phyloP scores from a whole-genome alignment of 2,888 invertebrate species.

The Aporophyla lueneburgensis region DNA sequence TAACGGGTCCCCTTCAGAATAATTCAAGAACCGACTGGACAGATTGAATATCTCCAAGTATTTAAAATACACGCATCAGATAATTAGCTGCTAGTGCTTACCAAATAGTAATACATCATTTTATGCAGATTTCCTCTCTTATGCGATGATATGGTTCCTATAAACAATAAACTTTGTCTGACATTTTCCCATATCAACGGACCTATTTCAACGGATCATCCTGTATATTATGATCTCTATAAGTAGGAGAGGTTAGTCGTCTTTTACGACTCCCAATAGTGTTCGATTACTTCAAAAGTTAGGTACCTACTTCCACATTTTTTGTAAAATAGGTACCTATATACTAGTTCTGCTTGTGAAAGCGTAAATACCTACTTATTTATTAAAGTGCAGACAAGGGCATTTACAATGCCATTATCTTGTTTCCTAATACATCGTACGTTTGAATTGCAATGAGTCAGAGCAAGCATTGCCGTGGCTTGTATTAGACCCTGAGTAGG shows the following conservation, averaged over 20 bases:
- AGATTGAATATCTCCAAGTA: too few relatives aligned
- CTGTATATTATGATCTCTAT: not conserved
- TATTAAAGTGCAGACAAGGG: conserved; percentile 25
- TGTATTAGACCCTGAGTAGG: conserved; percentile 19
- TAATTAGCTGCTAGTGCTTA: too few relatives aligned
- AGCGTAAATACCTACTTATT: not conserved
- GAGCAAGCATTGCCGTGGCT: conserved; percentile 18
- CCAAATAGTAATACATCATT: too few relatives aligned
- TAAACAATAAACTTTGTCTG: not conserved
- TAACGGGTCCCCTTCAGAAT: too few relatives aligned
- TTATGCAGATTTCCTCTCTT: not conserved
- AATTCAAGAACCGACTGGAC: too few relatives aligned
- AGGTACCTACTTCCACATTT: not conserved
- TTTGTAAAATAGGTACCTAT: not conserved
- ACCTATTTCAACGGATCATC: not conserved
- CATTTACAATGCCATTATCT: conserved; percentile 37
- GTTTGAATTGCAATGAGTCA: conserved; percentile 16
- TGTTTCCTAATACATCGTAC: conserved; percentile 36
- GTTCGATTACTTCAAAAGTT: not conserved
- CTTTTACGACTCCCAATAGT: not conserved
- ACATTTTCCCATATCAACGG: not conserved
- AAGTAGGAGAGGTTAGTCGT: not conserved
- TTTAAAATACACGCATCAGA: too few relatives aligned
- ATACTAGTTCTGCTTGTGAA: conserved; percentile 12
- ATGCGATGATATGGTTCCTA: not conserved